Base-by-base conservation (phyloP, 2,888 invertebrate species). In the Anthophora plumipes region DNA sequence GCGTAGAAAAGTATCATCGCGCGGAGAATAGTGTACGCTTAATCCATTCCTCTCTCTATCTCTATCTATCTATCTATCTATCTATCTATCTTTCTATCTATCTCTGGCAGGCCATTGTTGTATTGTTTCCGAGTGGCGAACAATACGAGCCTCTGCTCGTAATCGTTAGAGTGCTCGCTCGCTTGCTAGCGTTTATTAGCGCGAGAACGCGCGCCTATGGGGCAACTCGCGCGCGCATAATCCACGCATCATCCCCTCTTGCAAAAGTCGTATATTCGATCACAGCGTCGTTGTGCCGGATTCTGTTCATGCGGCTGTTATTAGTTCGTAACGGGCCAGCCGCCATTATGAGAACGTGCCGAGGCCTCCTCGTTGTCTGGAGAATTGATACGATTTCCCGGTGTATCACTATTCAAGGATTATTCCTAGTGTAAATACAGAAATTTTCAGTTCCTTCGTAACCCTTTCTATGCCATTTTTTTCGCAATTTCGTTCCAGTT, bases 91-190 rank as follows among this genome's bases (percentile, higher is more conserved):
- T n/a, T n/a, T n/a, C n/a, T n/a, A n/a, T n/a, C n/a, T 14, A n/a
- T 39, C 52, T 31, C 31, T 31, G 31, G 1, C 31, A 25, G 52
- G 25, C 80, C 60, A 74, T 81, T 81, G 80, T 81, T 61, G 54
- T 48, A 80, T 78, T 79, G 80, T 72, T 67, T 63, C 72, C 67
- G 20, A 72, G 67, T 50, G 67, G 55, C 43, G 72, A 79, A 79
- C 80, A 80, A 80, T 80, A 57, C 80, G 55, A 79, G 50, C 69
- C 20, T 31, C 14, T 54, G 14, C 60, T 52, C 57, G 63, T 64
- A 64, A 79, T 72, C 80, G 80, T 79, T 80, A 69, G n/a, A n/a
- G n/a, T n/a, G 52, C 64, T 12, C 31, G 25, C 37, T 22, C 50
- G 25, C 71, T 52, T 20, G 66, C 71, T 52, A 20, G 66, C 73